phyloP scores from a whole-genome alignment of 2,113 vertebrate genomes.

The Notiomystis cincta region DNA sequence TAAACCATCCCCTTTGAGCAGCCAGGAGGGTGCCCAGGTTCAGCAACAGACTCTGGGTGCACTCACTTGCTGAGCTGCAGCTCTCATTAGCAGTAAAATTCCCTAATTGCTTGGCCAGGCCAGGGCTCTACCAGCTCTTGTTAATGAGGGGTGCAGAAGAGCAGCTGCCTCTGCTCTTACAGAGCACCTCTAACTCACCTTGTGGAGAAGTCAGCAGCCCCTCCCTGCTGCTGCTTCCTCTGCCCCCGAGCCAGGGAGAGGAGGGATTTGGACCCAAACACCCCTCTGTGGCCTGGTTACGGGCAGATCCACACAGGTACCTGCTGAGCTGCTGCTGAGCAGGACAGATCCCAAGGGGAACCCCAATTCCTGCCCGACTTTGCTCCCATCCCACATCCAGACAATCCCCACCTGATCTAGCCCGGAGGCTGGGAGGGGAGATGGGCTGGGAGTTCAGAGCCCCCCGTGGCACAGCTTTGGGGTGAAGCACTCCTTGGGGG shows the following conservation, averaged over 20 bases:
- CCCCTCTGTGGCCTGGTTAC: neutral
- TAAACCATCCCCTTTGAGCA: neutral
- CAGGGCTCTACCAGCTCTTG: neutral
- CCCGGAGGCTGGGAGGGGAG: too few relatives aligned
- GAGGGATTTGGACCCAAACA: neutral
- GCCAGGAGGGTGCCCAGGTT: neutral
- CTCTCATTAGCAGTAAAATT: neutral
- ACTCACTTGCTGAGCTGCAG: neutral
- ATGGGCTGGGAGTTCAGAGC: neutral
- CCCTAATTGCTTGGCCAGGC: neutral
- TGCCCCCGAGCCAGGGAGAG: neutral
- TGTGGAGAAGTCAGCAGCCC: neutral
- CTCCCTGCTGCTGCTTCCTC: neutral
- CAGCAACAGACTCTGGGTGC: neutral
- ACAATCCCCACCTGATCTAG: neutral
- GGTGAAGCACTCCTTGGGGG: neutral
- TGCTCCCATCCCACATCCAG: neutral
- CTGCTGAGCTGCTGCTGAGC: neutral
- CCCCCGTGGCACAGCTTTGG: fast-evolving
- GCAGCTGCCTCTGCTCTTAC: neutral
- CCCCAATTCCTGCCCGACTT: neutral
- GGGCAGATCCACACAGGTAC: fast-evolving
- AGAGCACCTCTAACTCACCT: neutral
- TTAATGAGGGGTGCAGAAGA: neutral
- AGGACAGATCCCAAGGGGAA: neutral